Evolutionary conservation across 2,113 vertebrate genomes (phyloP).

Genomic region (Tetrao urogallus): DNA sequence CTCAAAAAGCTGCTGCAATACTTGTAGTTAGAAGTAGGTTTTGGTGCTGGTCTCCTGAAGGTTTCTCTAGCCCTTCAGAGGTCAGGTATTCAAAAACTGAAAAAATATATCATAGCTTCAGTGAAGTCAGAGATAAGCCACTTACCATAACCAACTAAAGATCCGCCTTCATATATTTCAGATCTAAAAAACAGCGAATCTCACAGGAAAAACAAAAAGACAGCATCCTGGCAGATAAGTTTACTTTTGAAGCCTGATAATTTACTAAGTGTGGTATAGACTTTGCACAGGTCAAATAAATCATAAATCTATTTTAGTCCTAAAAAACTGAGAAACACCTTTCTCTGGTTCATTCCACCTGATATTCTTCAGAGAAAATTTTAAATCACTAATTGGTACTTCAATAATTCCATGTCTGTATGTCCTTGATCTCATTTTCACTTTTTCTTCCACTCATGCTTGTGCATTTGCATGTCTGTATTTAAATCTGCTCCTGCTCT

Average conservation of each 20-base stretch:
- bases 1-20: background rate
- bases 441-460: background rate
- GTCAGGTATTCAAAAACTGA: background rate
- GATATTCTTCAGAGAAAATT: background rate
- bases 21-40: background rate
- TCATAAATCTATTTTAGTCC: background rate
- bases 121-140: background rate
- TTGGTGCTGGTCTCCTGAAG: background rate
- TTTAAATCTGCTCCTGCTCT: background rate
- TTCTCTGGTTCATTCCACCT: background rate
- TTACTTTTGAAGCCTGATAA: constrained; percentile 21
- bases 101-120: background rate
- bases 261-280: background rate
- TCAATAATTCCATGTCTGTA: background rate
- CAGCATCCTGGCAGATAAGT: background rate
- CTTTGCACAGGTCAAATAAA: constrained; percentile 9
- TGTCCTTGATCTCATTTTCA: background rate
- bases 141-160: constrained; percentile 4
- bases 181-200: constrained; percentile 23
- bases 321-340: background rate
- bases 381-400: background rate
- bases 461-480: background rate
- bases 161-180: constrained; percentile 37
- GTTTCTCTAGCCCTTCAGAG: constrained; percentile 25
- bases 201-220: background rate